Conservation (phyloP, 2,113 vertebrate genomes). For the Heterocephalus glaber region DNA sequence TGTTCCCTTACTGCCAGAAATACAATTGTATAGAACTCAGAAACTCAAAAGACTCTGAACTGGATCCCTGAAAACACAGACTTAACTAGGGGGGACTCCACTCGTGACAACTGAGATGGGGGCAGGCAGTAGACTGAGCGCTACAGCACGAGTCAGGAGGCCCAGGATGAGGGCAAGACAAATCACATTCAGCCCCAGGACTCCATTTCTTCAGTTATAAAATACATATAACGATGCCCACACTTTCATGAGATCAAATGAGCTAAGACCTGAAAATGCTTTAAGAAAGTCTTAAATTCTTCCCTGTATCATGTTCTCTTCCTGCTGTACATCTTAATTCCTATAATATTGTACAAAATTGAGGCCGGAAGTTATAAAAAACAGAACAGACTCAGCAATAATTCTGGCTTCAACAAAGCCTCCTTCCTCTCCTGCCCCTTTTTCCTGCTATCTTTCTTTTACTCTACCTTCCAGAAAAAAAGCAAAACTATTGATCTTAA, state of each 20-base stretch:
- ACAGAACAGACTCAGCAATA: background rate
- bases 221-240: background rate
- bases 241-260: background rate
- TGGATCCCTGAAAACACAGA: constrained; percentile 8
- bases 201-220: constrained; percentile 21
- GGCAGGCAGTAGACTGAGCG: background rate
- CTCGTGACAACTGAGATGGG: background rate
- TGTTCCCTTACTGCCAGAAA: constrained; percentile 43
- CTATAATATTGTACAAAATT: background rate
- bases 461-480: constrained; percentile 6
- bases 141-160: background rate
- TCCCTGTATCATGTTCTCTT: background rate
- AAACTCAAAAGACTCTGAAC: constrained; percentile 6
- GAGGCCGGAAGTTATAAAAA: background rate
- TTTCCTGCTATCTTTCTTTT: background rate
- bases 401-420: background rate
- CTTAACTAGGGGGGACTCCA: background rate
- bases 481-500: background rate
- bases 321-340: background rate
- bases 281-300: background rate
- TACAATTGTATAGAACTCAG: constrained; percentile 1
- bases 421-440: background rate
- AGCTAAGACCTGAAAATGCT: constrained; percentile 32
- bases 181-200: background rate
- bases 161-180: background rate